A percentile compares a stretch with the other conserved stretches of the same genome.
phyloP scores from a whole-genome alignment of 2,113 vertebrate species.

The Channa maculata region DNA sequence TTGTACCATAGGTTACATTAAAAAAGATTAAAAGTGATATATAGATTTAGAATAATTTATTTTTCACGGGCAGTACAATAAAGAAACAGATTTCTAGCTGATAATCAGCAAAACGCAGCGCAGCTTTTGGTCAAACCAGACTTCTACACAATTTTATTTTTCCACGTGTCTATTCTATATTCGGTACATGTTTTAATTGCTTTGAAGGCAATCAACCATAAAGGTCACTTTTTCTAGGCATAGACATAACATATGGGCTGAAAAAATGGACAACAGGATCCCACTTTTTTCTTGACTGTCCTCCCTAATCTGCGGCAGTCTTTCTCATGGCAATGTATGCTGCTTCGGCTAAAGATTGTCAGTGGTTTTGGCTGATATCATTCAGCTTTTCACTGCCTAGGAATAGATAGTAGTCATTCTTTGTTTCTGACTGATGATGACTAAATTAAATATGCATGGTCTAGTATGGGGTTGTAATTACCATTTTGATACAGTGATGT shows the following conservation, averaged over 20 bases:
- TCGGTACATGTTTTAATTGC: too few species aligned
- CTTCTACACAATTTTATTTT: too few species aligned
- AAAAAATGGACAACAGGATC: too few species aligned
- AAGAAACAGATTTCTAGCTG: too few species aligned
- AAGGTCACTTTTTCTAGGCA: too few species aligned
- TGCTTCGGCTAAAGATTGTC: not conserved
- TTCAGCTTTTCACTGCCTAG: not conserved
- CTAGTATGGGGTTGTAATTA: slow-evolving; percentile 9
- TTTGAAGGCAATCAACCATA: not conserved
- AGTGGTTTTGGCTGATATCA: not conserved
- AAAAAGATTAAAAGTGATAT: not conserved
- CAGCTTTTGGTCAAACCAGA: not conserved
- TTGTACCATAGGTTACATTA: not conserved
- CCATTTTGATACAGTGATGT: slow-evolving; percentile 9
- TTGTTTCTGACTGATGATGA: slow-evolving; percentile 1
- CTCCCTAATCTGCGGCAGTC: too few species aligned
- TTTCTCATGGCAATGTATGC: not conserved
- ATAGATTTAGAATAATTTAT: too few species aligned
- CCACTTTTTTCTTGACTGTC: too few species aligned
- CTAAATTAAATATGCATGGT: slow-evolving; percentile 10
- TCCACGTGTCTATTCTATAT: too few species aligned
- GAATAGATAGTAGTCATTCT: not conserved
- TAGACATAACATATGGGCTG: too few species aligned
- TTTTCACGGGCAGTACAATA: too few species aligned
- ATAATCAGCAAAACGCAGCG: too few species aligned